Conservation (phyloP, 2,888 invertebrate genomes). For the Pandemis corylana region DNA sequence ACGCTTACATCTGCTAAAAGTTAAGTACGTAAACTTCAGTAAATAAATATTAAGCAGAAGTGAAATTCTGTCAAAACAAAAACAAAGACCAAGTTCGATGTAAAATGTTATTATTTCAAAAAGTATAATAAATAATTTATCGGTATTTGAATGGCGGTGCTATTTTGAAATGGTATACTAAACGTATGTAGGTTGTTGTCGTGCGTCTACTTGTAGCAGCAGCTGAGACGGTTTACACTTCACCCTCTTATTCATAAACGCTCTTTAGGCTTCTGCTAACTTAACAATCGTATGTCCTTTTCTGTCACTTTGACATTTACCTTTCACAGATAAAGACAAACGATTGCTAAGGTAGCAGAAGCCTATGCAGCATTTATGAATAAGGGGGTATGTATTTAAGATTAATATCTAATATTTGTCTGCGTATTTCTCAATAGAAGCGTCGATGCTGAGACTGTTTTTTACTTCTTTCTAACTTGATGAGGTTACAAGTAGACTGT, state of each 20-base stretch:
- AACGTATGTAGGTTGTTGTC: slow-evolving; percentile 62
- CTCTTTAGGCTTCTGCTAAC: too few species aligned
- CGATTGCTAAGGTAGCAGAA: too few species aligned
- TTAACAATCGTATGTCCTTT: too few species aligned
- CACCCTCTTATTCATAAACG: too few species aligned
- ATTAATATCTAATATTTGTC: slow-evolving; percentile 2
- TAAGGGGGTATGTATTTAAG: not conserved
- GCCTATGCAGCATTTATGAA: too few species aligned
- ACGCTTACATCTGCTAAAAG: slow-evolving; percentile 32
- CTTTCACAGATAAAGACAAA: too few species aligned
- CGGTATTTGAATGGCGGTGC: slow-evolving; percentile 77
- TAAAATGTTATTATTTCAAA: slow-evolving; percentile 54
- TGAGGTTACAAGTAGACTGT: slow-evolving; percentile 55
- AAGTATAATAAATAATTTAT: slow-evolving; percentile 53
- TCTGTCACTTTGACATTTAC: too few species aligned
- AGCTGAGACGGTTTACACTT: not conserved
- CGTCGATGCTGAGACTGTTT: not conserved
- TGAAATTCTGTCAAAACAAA: slow-evolving; percentile 43
- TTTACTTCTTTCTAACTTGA: slow-evolving; percentile 4
- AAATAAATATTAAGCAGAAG: slow-evolving; percentile 43
- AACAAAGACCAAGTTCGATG: slow-evolving; percentile 58
- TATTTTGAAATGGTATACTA: slow-evolving; percentile 77
- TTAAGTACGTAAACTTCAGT: slow-evolving; percentile 29
- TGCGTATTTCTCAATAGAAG: not conserved
- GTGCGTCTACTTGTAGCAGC: slow-evolving; percentile 61